A percentile compares a stretch with the other conserved stretches of the same genome.
Evolutionary conservation across 2,113 vertebrate species (phyloP).

Genomic region (Salvelinus namaycush): DNA sequence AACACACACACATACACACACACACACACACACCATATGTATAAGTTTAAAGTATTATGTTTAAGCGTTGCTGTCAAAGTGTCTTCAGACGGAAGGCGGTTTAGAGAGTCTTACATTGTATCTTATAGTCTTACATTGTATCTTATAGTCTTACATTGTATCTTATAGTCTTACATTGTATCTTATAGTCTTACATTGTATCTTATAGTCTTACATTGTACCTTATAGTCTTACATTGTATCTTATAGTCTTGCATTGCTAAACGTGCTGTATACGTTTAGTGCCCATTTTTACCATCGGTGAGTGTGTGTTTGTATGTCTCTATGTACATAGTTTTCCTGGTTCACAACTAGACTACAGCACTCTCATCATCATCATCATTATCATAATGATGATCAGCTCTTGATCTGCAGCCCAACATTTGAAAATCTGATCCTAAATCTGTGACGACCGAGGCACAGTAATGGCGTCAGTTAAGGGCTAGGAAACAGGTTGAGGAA

Average conservation of each 20-base stretch:
- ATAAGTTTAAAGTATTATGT: background rate
- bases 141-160: too few relatives aligned
- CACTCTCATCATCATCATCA: background rate
- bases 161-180: too few relatives aligned
- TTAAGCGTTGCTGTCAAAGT: background rate
- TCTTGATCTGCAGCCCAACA: conserved; percentile 40
- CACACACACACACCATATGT: background rate
- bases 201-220: too few relatives aligned
- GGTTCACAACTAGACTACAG: background rate
- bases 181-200: too few relatives aligned
- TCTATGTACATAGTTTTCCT: too few relatives aligned
- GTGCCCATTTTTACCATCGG: background rate
- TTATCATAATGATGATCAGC: conserved; percentile 12
- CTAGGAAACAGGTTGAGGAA: conserved; percentile 75
- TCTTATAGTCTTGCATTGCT: too few relatives aligned
- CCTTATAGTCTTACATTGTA: background rate
- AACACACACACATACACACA: background rate
- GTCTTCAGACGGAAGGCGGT: background rate
- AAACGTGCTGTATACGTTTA: too few relatives aligned
- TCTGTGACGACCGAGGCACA: conserved; percentile 41
- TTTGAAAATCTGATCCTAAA: conserved; percentile 58
- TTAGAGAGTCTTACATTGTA: background rate
- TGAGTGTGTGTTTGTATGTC: background rate
- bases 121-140: too few relatives aligned
- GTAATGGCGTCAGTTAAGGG: conserved; percentile 45